A percentile compares a stretch with the other conserved stretches of the same genome.
Conservation (phyloP, 2,113 vertebrate genomes). For the Chinchilla lanigera region DNA sequence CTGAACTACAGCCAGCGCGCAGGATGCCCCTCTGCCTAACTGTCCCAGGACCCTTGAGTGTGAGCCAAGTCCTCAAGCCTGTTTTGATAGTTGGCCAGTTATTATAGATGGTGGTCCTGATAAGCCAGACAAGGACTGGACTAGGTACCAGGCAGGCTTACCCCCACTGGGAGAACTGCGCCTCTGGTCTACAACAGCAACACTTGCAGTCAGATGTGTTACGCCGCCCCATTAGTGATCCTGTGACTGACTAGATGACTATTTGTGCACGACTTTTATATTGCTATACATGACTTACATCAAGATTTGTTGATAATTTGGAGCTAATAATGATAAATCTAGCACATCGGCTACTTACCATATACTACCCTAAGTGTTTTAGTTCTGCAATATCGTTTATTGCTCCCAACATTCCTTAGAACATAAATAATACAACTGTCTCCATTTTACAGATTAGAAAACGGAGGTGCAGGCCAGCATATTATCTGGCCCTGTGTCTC, state of each 20-base stretch:
- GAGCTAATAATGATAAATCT: not conserved
- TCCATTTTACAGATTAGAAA: not conserved
- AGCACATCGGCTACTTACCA: not conserved
- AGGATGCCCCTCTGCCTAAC: rapidly evolving
- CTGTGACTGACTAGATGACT: not conserved
- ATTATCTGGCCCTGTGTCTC: not conserved
- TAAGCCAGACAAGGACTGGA: not conserved
- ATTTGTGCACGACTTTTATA: not conserved
- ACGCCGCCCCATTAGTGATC: not conserved
- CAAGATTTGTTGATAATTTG: not conserved
- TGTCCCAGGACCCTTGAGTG: too few species aligned
- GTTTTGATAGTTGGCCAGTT: not conserved
- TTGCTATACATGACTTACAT: not conserved
- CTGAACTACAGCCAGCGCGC: not conserved
- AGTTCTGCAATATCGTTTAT: not conserved
- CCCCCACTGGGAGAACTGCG: not conserved
- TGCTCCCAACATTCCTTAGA: not conserved
- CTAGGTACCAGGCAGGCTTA: not conserved
- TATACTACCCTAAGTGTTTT: too few species aligned
- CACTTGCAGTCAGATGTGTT: not conserved
- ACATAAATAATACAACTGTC: not conserved
- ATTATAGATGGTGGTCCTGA: not conserved
- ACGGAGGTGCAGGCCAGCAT: not conserved
- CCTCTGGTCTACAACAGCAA: not conserved
- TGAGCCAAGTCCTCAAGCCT: not conserved